Base-by-base conservation (phyloP, 2,888 invertebrate genomes). In the Lepidonotus clava region DNA sequence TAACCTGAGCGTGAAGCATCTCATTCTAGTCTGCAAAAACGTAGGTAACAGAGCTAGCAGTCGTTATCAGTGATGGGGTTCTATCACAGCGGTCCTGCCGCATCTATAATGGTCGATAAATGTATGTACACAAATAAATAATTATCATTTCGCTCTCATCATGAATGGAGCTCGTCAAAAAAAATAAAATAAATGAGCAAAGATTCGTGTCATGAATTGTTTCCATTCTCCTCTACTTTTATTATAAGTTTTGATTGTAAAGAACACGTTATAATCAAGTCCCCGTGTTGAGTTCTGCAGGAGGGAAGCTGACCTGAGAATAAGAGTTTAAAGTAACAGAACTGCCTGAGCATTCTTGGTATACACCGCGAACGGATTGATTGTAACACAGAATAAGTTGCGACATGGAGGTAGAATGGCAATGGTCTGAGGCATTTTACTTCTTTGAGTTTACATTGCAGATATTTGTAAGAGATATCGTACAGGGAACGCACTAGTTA, bases 41-140 rank as follows among this genome's bases (percentile, higher is more conserved):
- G 28, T 28, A 28, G 66, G 66, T 32, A 66, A 66, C 66, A 66
- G n/a, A 28, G 28, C 66, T 32, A 18, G n/a, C 32, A 24, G 66
- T 66, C 66, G 28, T 4, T 24, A 4, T 66, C 32, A 28, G 32
- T 66, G 24, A 66, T 24, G 1, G 21, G 28, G 21, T 0, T 66
- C 11, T 24, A 61, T 61, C 6, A 61, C 36, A 71, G 71, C 71
- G 71, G 71, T 2, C 71, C 71, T 1, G 71, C 71, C 71, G 71
- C 71, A 71, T 38, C 18, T 71, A 38, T 24, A 18, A n/a, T 8
- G 11, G 38, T 6, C 21, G 14, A 34, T 71, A 71, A 36, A 71
- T 71, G 38, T 71, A 34, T 71, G 14, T 71, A 71, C 71, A 71
- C 2, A 8, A 14, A 71, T 71, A 71, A 71, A 71, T 71, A 66